A percentile compares a stretch with the other conserved stretches of the same genome.
Conservation (phyloP, 2,113 vertebrate genomes). For the Hiodon alosoides region DNA sequence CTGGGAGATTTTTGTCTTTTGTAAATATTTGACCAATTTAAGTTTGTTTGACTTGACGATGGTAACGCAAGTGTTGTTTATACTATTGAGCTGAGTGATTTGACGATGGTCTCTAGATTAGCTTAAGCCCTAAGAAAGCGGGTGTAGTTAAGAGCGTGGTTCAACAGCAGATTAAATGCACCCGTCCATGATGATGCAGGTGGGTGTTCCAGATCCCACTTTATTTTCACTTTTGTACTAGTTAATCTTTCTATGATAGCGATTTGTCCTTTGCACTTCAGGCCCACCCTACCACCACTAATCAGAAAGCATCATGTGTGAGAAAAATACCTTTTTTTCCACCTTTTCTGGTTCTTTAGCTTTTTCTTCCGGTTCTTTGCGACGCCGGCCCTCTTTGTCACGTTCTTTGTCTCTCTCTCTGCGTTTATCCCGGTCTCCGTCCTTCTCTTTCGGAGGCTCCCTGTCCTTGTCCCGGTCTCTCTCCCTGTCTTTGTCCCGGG, state of each 20-base stretch:
- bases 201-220: too few relatives aligned
- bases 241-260: neutral
- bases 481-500: conserved; percentile 43
- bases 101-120: too few relatives aligned
- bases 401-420: conserved; percentile 41
- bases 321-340: conserved; percentile 58
- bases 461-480: conserved; percentile 40
- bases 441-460: conserved; percentile 35
- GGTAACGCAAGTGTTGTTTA: too few relatives aligned
- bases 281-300: neutral
- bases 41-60: too few relatives aligned
- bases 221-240: too few relatives aligned
- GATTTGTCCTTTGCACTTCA: conserved; percentile 6
- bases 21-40: too few relatives aligned
- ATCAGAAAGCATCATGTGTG: neutral
- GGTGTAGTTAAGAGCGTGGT: too few relatives aligned
- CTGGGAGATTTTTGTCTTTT: conserved; percentile 21
- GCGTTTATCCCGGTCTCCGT: conserved; percentile 35
- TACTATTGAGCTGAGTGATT: too few relatives aligned
- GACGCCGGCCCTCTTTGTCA: conserved; percentile 24
- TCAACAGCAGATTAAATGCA: too few relatives aligned
- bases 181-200: too few relatives aligned
- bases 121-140: too few relatives aligned
- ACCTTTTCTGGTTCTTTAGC: conserved; percentile 34
- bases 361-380: conserved; percentile 36